Base-by-base conservation (phyloP, 2,888 invertebrate genomes). In the Pseudoips prasinana region DNA sequence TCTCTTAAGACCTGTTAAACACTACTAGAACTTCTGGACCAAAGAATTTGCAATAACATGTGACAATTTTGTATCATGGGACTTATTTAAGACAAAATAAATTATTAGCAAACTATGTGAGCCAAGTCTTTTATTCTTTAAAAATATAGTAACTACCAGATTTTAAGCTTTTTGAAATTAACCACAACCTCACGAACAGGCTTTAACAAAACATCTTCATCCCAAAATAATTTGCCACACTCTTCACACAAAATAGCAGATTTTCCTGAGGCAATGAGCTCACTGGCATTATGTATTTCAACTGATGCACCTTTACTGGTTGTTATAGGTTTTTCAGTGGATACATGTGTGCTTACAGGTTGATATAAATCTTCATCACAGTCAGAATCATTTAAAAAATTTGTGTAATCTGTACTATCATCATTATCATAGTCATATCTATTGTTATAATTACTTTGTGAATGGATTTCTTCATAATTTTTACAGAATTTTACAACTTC, bases 201-300 rank as follows among this genome's bases (percentile, higher is more conserved):
- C 54, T 73, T 71, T 22, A 78, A 47, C 10, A 76, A 46, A 26
- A 68, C 60, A 58, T 87, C 81, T 45, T 71, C 77, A 55, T 93
- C 92, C 93, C 95, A 95, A 72, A 92, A 94, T 29, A 94, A 86
- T 69, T 93, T 93, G 0, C 95, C 95, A 80, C 95, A 96, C 14
- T 65, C 69, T 49, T 92, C 91, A 77, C 96, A 96, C 18, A 94
- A 77, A 52, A 92, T 91, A 64, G 93, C 94, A 37, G 86, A 51
- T 33, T 91, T 88, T 10, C 89, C 79, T 33, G 80, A 74, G 54
- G 83, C 54, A 29, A 88, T 73, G 10, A 87, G 68, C 22, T 75
- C 57, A 17, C 90, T 75, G 46, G 92, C 67, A 58, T 84, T 70
- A 29, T 89, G 82, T 34, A 92, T 84, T 67, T 91, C 89, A 58